These are phyloP conservation scores for Anastrepha obliqua DNA, from an alignment of 1,140 invertebrate genomes.

Conservation along the genomic window DNA sequence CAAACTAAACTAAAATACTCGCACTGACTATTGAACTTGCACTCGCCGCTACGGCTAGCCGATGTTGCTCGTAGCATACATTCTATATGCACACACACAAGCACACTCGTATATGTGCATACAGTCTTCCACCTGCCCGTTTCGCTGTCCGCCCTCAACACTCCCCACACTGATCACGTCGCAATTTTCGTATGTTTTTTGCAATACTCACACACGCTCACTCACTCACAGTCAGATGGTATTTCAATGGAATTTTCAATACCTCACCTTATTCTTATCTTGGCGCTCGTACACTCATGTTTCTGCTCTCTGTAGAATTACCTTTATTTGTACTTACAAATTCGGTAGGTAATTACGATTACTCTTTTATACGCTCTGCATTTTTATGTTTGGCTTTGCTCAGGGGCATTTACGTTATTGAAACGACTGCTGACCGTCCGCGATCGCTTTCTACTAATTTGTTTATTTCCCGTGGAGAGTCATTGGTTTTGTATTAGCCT, in stretches of 20 bases:
- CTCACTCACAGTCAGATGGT: not conserved
- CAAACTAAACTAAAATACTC: conserved; percentile 21
- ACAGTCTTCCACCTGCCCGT: not conserved
- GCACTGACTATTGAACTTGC: conserved; percentile 17
- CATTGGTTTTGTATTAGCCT: not conserved
- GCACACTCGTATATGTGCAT: not conserved
- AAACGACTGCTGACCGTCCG: not conserved
- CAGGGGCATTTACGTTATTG: not conserved
- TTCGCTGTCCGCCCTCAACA: not conserved
- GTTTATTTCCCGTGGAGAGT: conserved; percentile 3
- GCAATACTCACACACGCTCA: not conserved
- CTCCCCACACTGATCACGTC: not conserved
- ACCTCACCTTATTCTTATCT: conserved; percentile 34
- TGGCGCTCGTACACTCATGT: not conserved
- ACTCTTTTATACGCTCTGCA: not conserved
- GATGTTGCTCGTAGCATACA: not conserved
- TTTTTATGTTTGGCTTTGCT: not conserved
- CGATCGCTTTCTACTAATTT: not conserved
- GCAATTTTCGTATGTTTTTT: not conserved
- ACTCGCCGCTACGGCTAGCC: not conserved
- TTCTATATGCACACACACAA: not conserved
- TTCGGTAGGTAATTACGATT: too few relatives aligned
- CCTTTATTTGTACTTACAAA: not conserved
- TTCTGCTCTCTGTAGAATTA: not conserved
- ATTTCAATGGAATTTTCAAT: conserved; percentile 41